Percentiles rank a stretch among this genome's conserved stretches.
Evolutionary conservation across 2,888 invertebrate genomes (phyloP).

Genomic region (Zeuzera pyrina): DNA sequence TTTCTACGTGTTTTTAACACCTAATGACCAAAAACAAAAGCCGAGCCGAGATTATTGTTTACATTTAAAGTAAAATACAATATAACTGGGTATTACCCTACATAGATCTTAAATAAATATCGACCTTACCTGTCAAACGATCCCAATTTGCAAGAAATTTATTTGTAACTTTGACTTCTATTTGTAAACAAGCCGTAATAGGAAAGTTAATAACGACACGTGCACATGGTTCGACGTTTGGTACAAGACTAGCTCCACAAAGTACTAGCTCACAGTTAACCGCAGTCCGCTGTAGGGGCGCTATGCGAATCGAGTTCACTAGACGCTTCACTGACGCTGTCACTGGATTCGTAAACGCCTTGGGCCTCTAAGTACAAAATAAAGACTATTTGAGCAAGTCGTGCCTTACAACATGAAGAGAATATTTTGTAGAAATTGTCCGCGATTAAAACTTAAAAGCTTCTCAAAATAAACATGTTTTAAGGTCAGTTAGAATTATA

Average conservation of each 20-base stretch:
- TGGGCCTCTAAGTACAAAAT: constrained; percentile 3
- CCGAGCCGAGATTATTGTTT: constrained; percentile 37
- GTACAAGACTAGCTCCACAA: constrained; percentile 44
- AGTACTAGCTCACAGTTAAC: constrained; percentile 2
- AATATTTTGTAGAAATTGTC: neutral
- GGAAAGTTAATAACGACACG: constrained; percentile 25
- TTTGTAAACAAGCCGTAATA: constrained; percentile 49
- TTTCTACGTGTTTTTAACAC: constrained; percentile 24
- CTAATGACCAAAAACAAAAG: constrained; percentile 42
- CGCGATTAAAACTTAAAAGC: too few species aligned
- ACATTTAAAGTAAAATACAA: too few species aligned
- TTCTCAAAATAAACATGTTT: too few species aligned
- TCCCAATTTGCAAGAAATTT: constrained; percentile 40
- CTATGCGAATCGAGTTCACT: constrained; percentile 45
- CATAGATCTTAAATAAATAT: neutral
- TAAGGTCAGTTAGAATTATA: too few species aligned
- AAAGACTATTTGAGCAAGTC: too few species aligned
- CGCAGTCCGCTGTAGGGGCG: constrained; percentile 3
- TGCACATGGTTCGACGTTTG: constrained; percentile 36
- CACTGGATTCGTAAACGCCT: constrained; percentile 18
- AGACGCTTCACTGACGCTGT: constrained; percentile 25
- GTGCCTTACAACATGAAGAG: neutral
- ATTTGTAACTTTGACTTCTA: constrained; percentile 42
- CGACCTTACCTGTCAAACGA: constrained; percentile 52
- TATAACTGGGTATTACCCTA: neutral